Base-by-base conservation (phyloP, 2,888 invertebrate genomes). In the Polymixis flavicincta region DNA sequence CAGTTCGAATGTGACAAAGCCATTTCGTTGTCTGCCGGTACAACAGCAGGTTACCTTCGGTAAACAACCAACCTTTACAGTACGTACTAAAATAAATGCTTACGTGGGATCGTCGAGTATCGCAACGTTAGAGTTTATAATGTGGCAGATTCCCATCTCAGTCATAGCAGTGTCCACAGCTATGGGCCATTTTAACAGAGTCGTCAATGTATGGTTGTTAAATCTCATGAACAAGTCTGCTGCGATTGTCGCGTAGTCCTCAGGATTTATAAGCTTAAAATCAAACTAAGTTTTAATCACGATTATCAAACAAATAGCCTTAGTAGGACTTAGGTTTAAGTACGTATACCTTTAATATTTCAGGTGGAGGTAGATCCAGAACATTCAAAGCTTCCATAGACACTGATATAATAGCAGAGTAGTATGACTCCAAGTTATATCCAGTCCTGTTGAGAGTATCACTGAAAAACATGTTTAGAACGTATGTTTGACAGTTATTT, bases 61-160 rank as follows among this genome's bases (percentile, higher is more conserved):
- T 37, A 37, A 37, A 37, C 6, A 37, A 37, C 37, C 37, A 37
- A 37, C 37, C 37, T 37, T 37, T 37, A 37, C 37, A 37, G 37
- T 37, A 37, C 37, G 37, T 42, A 42, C 50, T 63, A 0, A 25
- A n/a, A 63, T 1, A 55, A 37, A 52, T 64, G 88, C 96, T 95
- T 92, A 97, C 97, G 90, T 89, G 22, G 96, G 96, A 63, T 97
- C 95, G 88, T 97, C 97, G 84, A 97, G 97, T 48, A 95, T 89
- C 0, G 97, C 97, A 68, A 98, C 96, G 85, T 97, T 96, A 0
- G 98, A 97, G 89, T 98, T 98, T 86, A 97, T 97, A 32, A 97
- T 96, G 90, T 97, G 97, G 87, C 98, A 98, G 93, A 97, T 96
- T 52, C 98, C 98, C 93, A 97, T 96, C 91, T 98, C 98, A 0